Evolutionary conservation across 2,113 vertebrate species (phyloP), one percentile per base, ranked within the genome.

Genomic region (Saccopteryx bilineata): DNA sequence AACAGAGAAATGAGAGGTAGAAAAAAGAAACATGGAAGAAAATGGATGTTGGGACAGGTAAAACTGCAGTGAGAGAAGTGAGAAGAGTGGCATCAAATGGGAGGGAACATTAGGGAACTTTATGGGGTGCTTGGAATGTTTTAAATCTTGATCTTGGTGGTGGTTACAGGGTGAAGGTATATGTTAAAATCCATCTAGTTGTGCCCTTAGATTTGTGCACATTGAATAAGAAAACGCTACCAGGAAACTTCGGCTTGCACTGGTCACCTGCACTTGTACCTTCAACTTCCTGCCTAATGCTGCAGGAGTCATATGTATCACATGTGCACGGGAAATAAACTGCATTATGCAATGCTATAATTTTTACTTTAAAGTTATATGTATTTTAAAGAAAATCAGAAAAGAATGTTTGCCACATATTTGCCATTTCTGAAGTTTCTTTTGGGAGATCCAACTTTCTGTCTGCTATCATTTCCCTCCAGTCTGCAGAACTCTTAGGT

Each of bases 321-420:
- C 7, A 39, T 9, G 19, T 11, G 2, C 26, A 3, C n/a, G 11
- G 56, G 56, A 83, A 65, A 93, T 84, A 76, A 85, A 9, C 24
- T 18, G 3, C 12, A 54, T 9, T 52, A 39, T 31, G 28, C 46
- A 61, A 33, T 23, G 54, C 66, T 63, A 5, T 58, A 9, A 24
- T 74, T 93, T 93, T 85, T 72, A n/a, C 31, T 79, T 84, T n/a
- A 71, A 69, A 76, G 39, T 79, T 18, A 48, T 58, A 72, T 4
- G 0, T n/a, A 91, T 74, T 95, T 96, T 74, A 86, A 85, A 66
- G 28, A 94, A 75, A 85, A 79, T 48, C n/a, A 76, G 39, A 91
- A 50, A 50, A 65, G 24, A 23, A 60, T 69, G 2, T 46, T 84
- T 91, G 81, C 31, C 87, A 79, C 12, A 50, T 33, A 24, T 31